Evolutionary conservation across 2,888 invertebrate genomes (phyloP), one percentile per base, ranked within the genome.

Genomic region (Drosophila mulleri): DNA sequence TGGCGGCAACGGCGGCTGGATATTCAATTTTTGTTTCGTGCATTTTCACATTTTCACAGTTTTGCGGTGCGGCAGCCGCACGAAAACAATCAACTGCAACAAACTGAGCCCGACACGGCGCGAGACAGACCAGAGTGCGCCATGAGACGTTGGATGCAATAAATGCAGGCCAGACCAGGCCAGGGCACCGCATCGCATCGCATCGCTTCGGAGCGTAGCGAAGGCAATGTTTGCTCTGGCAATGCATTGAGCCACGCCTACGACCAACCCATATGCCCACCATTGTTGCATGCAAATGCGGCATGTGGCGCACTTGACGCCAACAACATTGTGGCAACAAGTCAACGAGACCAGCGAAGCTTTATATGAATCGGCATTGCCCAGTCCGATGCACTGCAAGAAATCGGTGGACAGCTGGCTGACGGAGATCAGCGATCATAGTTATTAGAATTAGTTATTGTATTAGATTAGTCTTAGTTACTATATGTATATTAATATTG

Each of bases 271-370:
- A 3, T 26, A 39, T 60, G 32, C 57, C 35, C 44, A 20, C 76
- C 66, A 73, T 73, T 77, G 82, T 84, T 86, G 84, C 79, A 85
- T 86, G 86, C 82, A 85, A 85, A 86, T 85, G 82, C 78, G 73
- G 70, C 74, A 75, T 75, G 79, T 78, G 79, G 73, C 77, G 65
- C 72, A 50, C 70, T 79, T 73, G 67, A 70, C 73, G 73, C 78
- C 67, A 42, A 76, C 79, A 79, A 80, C 79, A 79, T 79, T 79
- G 79, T 79, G 79, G 79, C 79, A 79, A 77, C 79, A 80, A 80
- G 79, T 74, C 79, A 71, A 73, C 62, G 39, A 44, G 42, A 60
- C 62, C 59, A 58, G 66, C 26, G 23, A 32, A 48, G 53, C 72
- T 47, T 64, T 65, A 62, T 45, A 37, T 9, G 18, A 35, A 57